Percentiles rank a stretch among this genome's conserved stretches.
Evolutionary conservation across 2,888 invertebrate species (phyloP).

Genomic region (Dione juno): DNA sequence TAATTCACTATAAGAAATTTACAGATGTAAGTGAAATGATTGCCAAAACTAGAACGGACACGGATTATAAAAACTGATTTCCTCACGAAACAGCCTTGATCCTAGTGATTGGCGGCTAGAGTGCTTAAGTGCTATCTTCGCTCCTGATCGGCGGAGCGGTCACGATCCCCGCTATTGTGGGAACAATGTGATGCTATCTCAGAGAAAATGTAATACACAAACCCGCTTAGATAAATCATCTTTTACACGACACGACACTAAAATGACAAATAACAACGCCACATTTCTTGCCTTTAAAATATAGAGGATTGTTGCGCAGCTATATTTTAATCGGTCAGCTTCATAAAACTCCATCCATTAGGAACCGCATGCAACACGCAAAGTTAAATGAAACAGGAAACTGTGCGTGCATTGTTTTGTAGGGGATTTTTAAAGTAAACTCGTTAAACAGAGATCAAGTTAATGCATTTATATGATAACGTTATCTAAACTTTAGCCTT

Average conservation of each 20-base stretch:
- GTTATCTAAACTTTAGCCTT: conserved; percentile 15
- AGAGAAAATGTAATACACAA: conserved; percentile 52
- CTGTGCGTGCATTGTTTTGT: conserved; percentile 34
- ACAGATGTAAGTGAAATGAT: conserved; percentile 1
- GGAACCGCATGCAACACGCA: conserved; percentile 38
- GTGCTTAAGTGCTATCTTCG: conserved; percentile 60
- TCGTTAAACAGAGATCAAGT: conserved; percentile 37
- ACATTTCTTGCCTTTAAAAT: conserved; percentile 15
- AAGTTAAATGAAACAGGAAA: conserved; percentile 43
- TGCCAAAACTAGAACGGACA: conserved; percentile 28
- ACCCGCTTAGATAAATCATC: conserved; percentile 46
- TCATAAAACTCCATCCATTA: conserved; percentile 40
- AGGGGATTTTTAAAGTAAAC: conserved; percentile 33
- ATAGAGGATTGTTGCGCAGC: conserved; percentile 1
- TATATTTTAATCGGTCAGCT: conserved; percentile 35
- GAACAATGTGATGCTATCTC: conserved; percentile 61
- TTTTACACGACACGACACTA: conserved; percentile 44
- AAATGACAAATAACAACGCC: conserved; percentile 26
- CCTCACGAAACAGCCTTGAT: conserved; percentile 40
- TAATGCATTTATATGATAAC: conserved; percentile 35
- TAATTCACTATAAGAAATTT: background rate
- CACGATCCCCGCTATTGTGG: conserved; percentile 76
- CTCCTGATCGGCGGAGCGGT: conserved; percentile 66
- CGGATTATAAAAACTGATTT: conserved; percentile 37
- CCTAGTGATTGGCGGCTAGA: conserved; percentile 45